Conservation (phyloP, 2,888 invertebrate genomes). For the Drosophila subsilvestris region DNA sequence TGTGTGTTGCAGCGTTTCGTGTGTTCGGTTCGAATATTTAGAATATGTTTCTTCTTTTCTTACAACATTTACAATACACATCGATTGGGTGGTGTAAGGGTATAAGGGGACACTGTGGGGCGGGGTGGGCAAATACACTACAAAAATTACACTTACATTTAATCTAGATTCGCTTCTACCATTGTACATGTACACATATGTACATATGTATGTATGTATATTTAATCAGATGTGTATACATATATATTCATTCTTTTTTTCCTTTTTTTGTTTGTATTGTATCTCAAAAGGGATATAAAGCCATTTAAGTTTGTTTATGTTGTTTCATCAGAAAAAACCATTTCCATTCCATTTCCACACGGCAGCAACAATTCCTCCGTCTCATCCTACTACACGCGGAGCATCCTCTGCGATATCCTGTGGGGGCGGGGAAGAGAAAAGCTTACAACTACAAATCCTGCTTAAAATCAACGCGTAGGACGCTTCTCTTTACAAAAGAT, state of each 20-base stretch:
- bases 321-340: conserved; percentile 52
- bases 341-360: conserved; percentile 19
- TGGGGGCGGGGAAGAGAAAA: not conserved
- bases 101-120: not conserved
- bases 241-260: conserved; percentile 25
- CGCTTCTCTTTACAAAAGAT: conserved; percentile 13
- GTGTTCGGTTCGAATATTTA: conserved; percentile 52
- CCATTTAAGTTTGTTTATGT: conserved; percentile 71
- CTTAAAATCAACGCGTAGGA: conserved; percentile 2
- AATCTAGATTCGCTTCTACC: conserved; percentile 46
- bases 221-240: conserved; percentile 26
- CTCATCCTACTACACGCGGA: conserved; percentile 11
- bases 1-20: conserved; percentile 11
- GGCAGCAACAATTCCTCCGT: conserved; percentile 5
- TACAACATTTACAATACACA: conserved; percentile 58
- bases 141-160: conserved; percentile 64
- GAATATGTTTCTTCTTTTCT: conserved; percentile 45
- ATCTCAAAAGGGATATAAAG: conserved; percentile 80
- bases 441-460: conserved; percentile 37
- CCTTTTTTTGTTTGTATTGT: conserved; percentile 55
- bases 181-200: conserved; percentile 57
- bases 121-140: conserved; percentile 54
- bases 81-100: conserved; percentile 34
- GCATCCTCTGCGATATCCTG: conserved; percentile 1
- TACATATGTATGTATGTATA: conserved; percentile 50